Base-by-base conservation (phyloP, 2,888 invertebrate genomes). In the Zygaena filipendulae region DNA sequence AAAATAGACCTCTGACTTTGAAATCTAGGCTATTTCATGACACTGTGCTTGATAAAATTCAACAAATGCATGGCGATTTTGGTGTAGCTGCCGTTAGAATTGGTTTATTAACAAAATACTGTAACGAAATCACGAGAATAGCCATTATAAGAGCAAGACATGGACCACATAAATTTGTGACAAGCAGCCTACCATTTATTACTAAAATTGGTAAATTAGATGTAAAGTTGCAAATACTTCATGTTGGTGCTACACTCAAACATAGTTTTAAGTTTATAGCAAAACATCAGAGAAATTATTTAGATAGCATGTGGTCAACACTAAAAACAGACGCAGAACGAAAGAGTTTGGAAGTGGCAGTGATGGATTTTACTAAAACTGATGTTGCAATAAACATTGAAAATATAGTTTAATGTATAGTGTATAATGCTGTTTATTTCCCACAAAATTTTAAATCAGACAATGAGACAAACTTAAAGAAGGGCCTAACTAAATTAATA, bases 31-130 rank as follows among this genome's bases (percentile, higher is more conserved):
- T 82, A 34, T 63, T 88, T 19, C 79, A 84, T 39, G 62, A 77
- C 25, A 81, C 85, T 1, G 60, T 92, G 25, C 49, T 85, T 10
- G 63, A 71, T 12, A 85, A 85, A 62, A 83, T 92, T 8, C 83
- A 88, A 47, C 83, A 85, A 47, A 53, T 88, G 30, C 87, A 88
- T 59, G 92, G 92, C 1, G 90, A 91, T 50, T 90, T 87, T 56
- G 92, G 91, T 6, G 64, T 82, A 16, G 91, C 90, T 5, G 79
- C 89, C 2, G 81, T 89, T 4, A 84, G 83, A 49, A 72, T 84
- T 30, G 92, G 91, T 12, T 88, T 92, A 47, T 69, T 82, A 52
- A 87, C 88, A 12, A 91, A 90, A 72, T 92, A 92, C 66, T 90
- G 89, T 51, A 92, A 92, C 63, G 82, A 85, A 40, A 82, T 83